Conservation (phyloP, 2,888 invertebrate species). For the Ormia ochracea region DNA sequence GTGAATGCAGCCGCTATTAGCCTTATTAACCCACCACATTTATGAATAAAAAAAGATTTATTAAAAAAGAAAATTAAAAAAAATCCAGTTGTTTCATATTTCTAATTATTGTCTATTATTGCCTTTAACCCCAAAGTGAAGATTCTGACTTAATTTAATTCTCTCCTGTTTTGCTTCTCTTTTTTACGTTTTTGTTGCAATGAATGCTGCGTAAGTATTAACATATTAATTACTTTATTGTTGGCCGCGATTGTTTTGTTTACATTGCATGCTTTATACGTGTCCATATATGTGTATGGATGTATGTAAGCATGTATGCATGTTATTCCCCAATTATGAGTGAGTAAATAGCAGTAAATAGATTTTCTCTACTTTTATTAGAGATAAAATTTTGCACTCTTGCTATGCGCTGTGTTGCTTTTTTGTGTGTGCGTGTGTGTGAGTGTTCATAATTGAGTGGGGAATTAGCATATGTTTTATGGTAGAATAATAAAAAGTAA, state of each 20-base stretch:
- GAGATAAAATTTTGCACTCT: neutral
- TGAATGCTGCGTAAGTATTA: neutral
- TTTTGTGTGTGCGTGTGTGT: neutral
- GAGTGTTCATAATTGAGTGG: constrained; percentile 21
- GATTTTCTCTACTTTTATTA: neutral
- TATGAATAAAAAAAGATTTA: too few relatives aligned
- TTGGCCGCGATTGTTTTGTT: neutral
- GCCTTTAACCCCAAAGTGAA: neutral
- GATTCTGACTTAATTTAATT: neutral
- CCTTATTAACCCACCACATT: too few relatives aligned
- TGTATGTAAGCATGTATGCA: too few relatives aligned
- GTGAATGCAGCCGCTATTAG: too few relatives aligned
- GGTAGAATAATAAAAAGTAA: constrained; percentile 55
- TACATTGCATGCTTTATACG: neutral
- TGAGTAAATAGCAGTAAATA: neutral
- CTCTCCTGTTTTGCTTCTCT: neutral
- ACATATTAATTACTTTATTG: neutral
- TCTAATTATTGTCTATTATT: neutral
- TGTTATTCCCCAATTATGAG: neutral
- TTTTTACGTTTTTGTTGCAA: neutral
- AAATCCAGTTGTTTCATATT: neutral
- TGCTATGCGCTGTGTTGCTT: neutral
- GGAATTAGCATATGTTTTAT: constrained; percentile 58
- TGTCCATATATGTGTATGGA: too few relatives aligned
- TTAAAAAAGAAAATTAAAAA: too few relatives aligned